A percentile compares a stretch with the other conserved stretches of the same genome.
Evolutionary conservation across 2,113 vertebrate species (phyloP).

Genomic region (Hippocampus abdominalis): DNA sequence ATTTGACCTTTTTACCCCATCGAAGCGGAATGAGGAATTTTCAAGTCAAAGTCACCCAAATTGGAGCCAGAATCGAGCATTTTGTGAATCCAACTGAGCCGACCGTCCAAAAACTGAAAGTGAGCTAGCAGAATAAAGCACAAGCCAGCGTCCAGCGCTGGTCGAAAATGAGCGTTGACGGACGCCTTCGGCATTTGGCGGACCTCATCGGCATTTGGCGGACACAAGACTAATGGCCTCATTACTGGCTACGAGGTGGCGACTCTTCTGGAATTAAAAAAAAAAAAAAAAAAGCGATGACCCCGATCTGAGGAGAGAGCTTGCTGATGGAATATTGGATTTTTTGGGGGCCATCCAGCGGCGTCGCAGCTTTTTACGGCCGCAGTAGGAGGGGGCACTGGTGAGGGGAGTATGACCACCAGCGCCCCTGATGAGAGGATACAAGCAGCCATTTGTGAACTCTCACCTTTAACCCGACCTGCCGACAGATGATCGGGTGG

Average conservation of each 20-base stretch:
- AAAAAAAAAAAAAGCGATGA: constrained; percentile 57
- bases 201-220: constrained; percentile 49
- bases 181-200: constrained; percentile 50
- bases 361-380: constrained; percentile 72
- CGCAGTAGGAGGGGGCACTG: constrained; percentile 40
- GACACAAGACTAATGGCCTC: constrained; percentile 67
- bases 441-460: constrained; percentile 78
- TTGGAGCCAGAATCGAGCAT: no score
- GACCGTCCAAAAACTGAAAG: background rate
- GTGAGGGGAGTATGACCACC: constrained; percentile 39
- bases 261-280: constrained; percentile 65
- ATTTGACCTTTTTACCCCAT: no score
- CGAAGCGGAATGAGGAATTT: no score
- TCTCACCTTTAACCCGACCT: constrained; percentile 72
- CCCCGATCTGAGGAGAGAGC: constrained; percentile 66
- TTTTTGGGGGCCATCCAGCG: constrained; percentile 55
- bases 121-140: background rate
- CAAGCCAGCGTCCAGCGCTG: background rate
- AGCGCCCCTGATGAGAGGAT: constrained; percentile 70
- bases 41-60: no score
- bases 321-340: constrained; percentile 73
- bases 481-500: constrained; percentile 43
- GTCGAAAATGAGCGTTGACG: constrained; percentile 40
- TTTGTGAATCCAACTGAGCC: no score
- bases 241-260: constrained; percentile 58